Base-by-base conservation (phyloP, 2,888 invertebrate species). In the Drosophila subquinaria region DNA sequence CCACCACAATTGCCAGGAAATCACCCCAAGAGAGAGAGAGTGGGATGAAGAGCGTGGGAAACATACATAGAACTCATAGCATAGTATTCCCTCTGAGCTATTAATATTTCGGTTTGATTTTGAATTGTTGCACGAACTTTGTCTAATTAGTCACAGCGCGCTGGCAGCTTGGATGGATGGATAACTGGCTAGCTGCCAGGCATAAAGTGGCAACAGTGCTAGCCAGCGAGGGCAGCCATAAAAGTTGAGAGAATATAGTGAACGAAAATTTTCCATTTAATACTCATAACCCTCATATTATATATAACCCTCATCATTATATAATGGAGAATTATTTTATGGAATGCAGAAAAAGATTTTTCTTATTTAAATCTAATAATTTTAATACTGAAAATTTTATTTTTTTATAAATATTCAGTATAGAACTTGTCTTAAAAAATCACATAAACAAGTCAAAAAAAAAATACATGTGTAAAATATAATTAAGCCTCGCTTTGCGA, bases 91-190 rank as follows among this genome's bases (percentile, higher is more conserved):
- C 56, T 76, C 66, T 60, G 47, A 53, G 83, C 74, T 70, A 79
- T 79, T 75, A 79, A 79, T 82, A 79, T 79, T 82, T 75, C 56
- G 76, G 62, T 80, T 82, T 82, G 79, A 80, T 82, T 80, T 66
- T 63, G 69, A 61, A 76, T 79, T 66, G 65, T 57, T 64, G 48
- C 52, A 62, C 57, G 61, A 52, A 65, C 64, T 51, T 65, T 33
- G 57, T 38, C 80, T 75, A 80, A 80, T 80, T 82, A 80, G 82
- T 67, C 70, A 79, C 70, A 65, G 60, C 65, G 62, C 62, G 56
- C 43, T 64, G 67, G 33, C 27, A 23, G 48, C 27, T 48, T 43
- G 56, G 23, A 53, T 33, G 50, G 42, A 51, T 50, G 56, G 63
- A 40, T 68, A 63, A 63, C 69, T 68, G 69, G 76, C 76, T 51